These are phyloP conservation scores for Anarrhichthys ocellatus DNA, from an alignment of 2,113 vertebrate genomes.

Conservation along the genomic window DNA sequence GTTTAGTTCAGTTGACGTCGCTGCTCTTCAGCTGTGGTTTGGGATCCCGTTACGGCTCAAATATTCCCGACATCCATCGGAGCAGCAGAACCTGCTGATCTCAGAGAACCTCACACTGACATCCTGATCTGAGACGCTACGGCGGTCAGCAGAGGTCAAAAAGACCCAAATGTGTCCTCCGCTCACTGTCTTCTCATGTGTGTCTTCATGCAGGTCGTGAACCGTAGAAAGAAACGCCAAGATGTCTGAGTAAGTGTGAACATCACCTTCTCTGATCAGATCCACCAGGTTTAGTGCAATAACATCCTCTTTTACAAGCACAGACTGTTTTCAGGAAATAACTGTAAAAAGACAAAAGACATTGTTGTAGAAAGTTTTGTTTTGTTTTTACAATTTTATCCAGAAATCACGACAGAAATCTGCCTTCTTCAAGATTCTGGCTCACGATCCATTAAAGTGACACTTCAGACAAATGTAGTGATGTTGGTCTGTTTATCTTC, in stretches of 20 bases:
- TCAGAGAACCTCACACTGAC: slow-evolving; percentile 37
- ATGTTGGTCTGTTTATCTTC: too few relatives aligned
- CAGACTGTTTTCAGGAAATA: background rate
- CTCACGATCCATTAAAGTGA: background rate
- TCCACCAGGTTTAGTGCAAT: background rate
- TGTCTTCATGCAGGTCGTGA: slow-evolving; percentile 61
- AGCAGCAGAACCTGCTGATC: slow-evolving; percentile 57
- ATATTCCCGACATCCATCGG: slow-evolving; percentile 39
- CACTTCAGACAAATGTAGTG: too few relatives aligned
- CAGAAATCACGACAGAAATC: background rate
- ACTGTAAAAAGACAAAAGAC: background rate
- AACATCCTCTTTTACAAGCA: too few relatives aligned
- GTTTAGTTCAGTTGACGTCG: slow-evolving; percentile 65
- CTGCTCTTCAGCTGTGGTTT: slow-evolving; percentile 73
- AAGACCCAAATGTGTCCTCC: background rate
- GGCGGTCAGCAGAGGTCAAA: slow-evolving; percentile 16
- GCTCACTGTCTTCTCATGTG: background rate
- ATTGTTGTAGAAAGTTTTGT: too few relatives aligned
- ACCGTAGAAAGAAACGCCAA: slow-evolving; percentile 30
- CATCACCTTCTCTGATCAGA: too few relatives aligned
- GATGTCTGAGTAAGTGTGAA: slow-evolving; percentile 77
- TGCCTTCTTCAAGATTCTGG: background rate
- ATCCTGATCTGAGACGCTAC: background rate
- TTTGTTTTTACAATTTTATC: background rate
- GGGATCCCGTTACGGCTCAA: slow-evolving; percentile 62